Percentiles rank a stretch among this genome's conserved stretches.
phyloP scores from a whole-genome alignment of 1,140 invertebrate genomes.

The Lordiphosa clarofinis region DNA sequence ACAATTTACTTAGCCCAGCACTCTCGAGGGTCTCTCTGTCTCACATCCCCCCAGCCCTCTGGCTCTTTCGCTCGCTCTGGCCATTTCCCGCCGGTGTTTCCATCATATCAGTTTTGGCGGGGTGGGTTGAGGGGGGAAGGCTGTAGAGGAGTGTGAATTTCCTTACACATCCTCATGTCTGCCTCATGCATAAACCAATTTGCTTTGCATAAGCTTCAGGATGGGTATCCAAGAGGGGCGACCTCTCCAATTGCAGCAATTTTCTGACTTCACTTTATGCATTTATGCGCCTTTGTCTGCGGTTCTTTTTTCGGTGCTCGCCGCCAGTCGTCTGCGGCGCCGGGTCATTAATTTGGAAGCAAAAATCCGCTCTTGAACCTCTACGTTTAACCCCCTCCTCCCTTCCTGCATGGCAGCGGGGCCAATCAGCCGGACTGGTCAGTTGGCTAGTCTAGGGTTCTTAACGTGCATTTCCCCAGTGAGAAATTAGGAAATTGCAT shows the following conservation, averaged over 20 bases:
- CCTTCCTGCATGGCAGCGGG: not conserved
- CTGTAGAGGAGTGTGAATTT: slow-evolving; percentile 44
- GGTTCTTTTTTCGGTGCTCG: slow-evolving; percentile 45
- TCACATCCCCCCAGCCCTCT: slow-evolving; percentile 7
- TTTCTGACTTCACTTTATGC: slow-evolving; percentile 63
- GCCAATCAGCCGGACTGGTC: slow-evolving; percentile 18
- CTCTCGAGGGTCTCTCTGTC: slow-evolving; percentile 18
- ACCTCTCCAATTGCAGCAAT: slow-evolving; percentile 60
- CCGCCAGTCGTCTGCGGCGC: slow-evolving; percentile 50
- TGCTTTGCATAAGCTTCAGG: slow-evolving; percentile 61
- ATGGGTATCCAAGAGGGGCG: not conserved
- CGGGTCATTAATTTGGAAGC: slow-evolving; percentile 71
- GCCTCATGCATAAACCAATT: slow-evolving; percentile 75
- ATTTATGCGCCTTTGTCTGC: slow-evolving; percentile 76
- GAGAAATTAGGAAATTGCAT: slow-evolving; percentile 79
- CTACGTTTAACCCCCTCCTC: slow-evolving; percentile 12
- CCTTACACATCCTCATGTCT: slow-evolving; percentile 35
- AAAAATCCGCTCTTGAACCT: slow-evolving; percentile 36
- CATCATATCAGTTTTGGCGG: slow-evolving; percentile 49
- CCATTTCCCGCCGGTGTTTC: slow-evolving; percentile 26
- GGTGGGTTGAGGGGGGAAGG: not conserved
- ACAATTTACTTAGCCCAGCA: slow-evolving; percentile 67
- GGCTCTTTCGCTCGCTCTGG: not conserved
- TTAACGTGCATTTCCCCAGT: slow-evolving; percentile 68
- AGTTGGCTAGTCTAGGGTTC: slow-evolving; percentile 35